These are phyloP conservation scores for Platycnemis pennipes DNA, from an alignment of 2,888 invertebrate genomes.

Conservation along the genomic window DNA sequence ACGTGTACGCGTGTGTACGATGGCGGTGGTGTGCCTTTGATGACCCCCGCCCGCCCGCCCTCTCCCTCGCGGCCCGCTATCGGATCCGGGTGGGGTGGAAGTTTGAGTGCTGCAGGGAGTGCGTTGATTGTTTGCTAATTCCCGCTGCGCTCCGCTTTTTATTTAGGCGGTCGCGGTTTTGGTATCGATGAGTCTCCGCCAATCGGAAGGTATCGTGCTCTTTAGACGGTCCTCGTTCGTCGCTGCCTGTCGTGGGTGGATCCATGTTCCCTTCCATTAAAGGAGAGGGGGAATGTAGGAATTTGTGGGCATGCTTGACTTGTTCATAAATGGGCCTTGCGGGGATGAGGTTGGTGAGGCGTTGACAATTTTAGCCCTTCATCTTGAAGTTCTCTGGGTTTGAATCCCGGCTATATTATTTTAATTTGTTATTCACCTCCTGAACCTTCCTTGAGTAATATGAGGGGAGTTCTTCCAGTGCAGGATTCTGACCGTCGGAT, in stretches of 20 bases:
- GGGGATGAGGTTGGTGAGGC: too few relatives aligned
- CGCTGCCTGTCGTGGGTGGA: neutral
- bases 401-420: too few relatives aligned
- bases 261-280: conserved; percentile 7
- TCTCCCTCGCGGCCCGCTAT: neutral
- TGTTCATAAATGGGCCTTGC: too few relatives aligned
- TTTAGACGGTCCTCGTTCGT: neutral
- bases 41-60: neutral
- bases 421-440: too few relatives aligned
- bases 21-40: neutral
- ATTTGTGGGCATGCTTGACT: too few relatives aligned
- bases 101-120: neutral
- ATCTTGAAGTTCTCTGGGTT: too few relatives aligned
- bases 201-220: neutral
- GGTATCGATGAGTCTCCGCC: neutral
- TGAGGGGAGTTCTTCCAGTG: too few relatives aligned
- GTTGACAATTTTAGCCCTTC: too few relatives aligned
- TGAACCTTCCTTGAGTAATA: too few relatives aligned
- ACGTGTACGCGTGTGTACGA: neutral
- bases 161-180: neutral
- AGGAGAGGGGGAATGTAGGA: too few relatives aligned
- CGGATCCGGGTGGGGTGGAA: neutral
- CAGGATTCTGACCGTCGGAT: too few relatives aligned
- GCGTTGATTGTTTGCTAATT: conserved; percentile 66
- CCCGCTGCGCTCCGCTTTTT: neutral